phyloP scores from a whole-genome alignment of 2,113 vertebrate species.

The Plotosus lineatus region DNA sequence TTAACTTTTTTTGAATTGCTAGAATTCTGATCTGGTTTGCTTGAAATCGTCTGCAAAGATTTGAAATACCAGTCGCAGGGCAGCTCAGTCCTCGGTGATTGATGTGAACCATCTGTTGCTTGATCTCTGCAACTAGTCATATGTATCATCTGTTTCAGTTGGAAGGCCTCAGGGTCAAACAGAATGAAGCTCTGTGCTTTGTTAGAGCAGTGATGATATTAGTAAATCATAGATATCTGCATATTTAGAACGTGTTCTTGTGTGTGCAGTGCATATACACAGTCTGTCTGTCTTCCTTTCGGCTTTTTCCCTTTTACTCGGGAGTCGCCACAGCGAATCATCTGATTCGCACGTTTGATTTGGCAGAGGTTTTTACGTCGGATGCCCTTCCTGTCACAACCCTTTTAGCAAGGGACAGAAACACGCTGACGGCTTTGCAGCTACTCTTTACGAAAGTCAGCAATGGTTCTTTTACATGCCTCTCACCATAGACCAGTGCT shows the following conservation, averaged over 20 bases:
- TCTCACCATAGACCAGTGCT: no score
- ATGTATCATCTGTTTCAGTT: neutral
- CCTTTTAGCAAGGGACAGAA: no score
- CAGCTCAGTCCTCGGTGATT: neutral
- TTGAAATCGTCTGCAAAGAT: neutral
- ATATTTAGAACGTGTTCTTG: neutral
- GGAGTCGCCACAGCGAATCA: no score
- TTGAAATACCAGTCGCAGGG: neutral
- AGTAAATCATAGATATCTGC: neutral
- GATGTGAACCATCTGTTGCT: constrained; percentile 12
- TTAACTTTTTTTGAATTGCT: neutral
- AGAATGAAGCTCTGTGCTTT: neutral
- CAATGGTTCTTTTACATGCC: no score
- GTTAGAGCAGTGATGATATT: neutral
- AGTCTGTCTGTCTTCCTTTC: no score
- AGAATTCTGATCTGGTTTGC: neutral
- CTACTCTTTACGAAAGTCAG: no score
- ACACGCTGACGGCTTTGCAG: no score
- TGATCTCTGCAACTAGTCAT: neutral
- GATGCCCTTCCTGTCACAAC: no score
- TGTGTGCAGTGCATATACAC: neutral
- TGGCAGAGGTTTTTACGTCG: no score
- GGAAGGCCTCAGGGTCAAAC: neutral
- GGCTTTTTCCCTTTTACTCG: no score
- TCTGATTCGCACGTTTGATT: no score